Evolutionary conservation across 2,888 invertebrate genomes (phyloP).

Genomic region (Agonopterix heracliana): DNA sequence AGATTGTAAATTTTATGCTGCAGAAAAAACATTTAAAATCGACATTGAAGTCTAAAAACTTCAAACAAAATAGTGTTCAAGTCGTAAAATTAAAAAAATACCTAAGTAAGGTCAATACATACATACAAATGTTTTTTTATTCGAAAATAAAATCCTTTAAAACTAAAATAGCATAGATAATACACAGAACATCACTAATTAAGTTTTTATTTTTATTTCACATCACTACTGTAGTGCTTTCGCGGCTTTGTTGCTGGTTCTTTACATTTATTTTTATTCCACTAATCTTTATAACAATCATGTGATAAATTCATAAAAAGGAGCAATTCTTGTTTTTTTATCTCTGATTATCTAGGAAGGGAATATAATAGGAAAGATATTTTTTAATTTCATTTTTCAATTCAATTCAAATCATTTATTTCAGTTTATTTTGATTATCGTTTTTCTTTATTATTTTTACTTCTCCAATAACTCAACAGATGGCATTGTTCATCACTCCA

Average conservation of each 20-base stretch:
- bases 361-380: too few relatives aligned
- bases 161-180: conserved; percentile 32
- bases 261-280: conserved; percentile 2
- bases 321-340: background rate
- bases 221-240: conserved; percentile 13
- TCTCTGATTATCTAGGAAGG: too few relatives aligned
- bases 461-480: too few relatives aligned
- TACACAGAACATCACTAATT: conserved; percentile 39
- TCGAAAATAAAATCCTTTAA: conserved; percentile 11
- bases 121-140: conserved; percentile 22
- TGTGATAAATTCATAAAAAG: background rate
- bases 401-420: too few relatives aligned
- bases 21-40: conserved; percentile 16
- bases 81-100: conserved; percentile 17
- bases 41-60: conserved; percentile 6
- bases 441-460: too few relatives aligned
- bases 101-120: conserved; percentile 37
- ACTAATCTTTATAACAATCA: background rate
- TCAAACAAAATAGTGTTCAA: conserved; percentile 6
- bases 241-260: conserved; percentile 2
- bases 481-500: too few relatives aligned
- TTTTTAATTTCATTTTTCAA: too few relatives aligned
- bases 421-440: too few relatives aligned
- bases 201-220: conserved; percentile 21
- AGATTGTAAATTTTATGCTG: conserved; percentile 11